These are phyloP conservation scores for Andrena fulva DNA, from an alignment of 2,888 invertebrate species.

Conservation along the genomic window DNA sequence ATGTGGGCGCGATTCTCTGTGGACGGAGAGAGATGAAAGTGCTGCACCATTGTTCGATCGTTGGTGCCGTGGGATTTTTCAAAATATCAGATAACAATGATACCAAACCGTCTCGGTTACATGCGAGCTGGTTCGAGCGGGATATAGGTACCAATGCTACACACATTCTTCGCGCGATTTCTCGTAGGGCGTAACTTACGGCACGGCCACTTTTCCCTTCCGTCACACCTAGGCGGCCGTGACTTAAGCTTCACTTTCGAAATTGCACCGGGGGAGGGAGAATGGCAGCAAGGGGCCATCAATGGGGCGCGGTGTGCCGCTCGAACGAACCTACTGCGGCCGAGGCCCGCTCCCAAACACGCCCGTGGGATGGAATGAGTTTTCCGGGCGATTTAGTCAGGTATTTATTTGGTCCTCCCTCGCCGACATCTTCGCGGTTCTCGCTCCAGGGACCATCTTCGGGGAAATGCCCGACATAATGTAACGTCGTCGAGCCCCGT, in stretches of 20 bases:
- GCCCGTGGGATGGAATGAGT: constrained; percentile 78
- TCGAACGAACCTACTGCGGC: constrained; percentile 55
- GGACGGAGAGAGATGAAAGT: not conserved
- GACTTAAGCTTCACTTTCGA: constrained; percentile 60
- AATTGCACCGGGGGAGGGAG: constrained; percentile 51
- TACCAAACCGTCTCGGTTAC: no score
- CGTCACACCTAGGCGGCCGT: constrained; percentile 40
- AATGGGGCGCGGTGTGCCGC: constrained; percentile 53
- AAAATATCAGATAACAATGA: no score
- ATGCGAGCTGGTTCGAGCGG: no score
- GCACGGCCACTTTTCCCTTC: constrained; percentile 33
- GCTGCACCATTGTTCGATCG: not conserved
- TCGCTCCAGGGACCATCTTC: constrained; percentile 70
- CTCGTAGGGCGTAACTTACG: constrained; percentile 40
- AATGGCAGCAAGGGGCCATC: constrained; percentile 34
- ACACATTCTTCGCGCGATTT: not conserved
- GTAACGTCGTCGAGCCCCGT: constrained; percentile 63
- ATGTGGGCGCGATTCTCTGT: not conserved
- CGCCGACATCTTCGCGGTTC: constrained; percentile 72
- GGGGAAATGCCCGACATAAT: constrained; percentile 73
- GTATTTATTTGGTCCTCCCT: constrained; percentile 78
- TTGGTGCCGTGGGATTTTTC: not conserved
- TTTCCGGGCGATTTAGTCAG: constrained; percentile 81
- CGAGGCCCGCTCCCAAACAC: constrained; percentile 63
- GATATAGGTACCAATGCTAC: no score